Base-by-base conservation (phyloP, 1,140 invertebrate species). In the Trichonephila clavipes region DNA sequence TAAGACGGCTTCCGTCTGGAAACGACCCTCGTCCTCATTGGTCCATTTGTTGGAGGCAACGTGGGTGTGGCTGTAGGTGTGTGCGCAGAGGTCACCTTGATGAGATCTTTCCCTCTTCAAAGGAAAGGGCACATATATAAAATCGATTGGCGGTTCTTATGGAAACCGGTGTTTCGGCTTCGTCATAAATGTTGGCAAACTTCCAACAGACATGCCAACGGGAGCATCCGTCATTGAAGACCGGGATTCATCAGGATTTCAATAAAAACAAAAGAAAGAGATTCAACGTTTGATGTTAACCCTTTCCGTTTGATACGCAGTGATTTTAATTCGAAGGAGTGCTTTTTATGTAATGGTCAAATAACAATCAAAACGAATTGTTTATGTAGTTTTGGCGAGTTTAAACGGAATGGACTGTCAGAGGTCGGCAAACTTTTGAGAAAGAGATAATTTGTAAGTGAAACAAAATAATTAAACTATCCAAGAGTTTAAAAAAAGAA, bases 41-140 rank as follows among this genome's bases (percentile, higher is more conserved):
- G 92, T 66, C 59, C 40, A 88, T 93, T 93, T 66, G 92, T 24
- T 69, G 24, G 2, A 7, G 14, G 81, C 72, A 59, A 92, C 64
- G 91, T 82, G 92, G 92, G 92, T 88, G 92, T 93, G 92, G 77
- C 85, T 82, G 92, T 59, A 82, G 91, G 91, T 59, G 90, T 90
- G 90, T 24, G 86, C 21, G 19, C 40, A 24, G 61, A 87, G 91
- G 91, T 93, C 92, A 93, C 92, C 92, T 93, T 93, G 82, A 16
- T 12, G 21, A n/a, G 61, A 51, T 89, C 59, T 34, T 64, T n/a
- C 61, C 14, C 59, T 88, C 14, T 66, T 40, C 66, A 5, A 69
- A 24, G 66, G n/a, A 91, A 86, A 92, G 82, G 90, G 61, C 81
- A 86, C 51, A 16, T 18, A n/a, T n/a, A n/a, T n/a, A n/a, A n/a